Evolutionary conservation across 2,888 invertebrate genomes (phyloP).

Genomic region (Melieria picta): DNA sequence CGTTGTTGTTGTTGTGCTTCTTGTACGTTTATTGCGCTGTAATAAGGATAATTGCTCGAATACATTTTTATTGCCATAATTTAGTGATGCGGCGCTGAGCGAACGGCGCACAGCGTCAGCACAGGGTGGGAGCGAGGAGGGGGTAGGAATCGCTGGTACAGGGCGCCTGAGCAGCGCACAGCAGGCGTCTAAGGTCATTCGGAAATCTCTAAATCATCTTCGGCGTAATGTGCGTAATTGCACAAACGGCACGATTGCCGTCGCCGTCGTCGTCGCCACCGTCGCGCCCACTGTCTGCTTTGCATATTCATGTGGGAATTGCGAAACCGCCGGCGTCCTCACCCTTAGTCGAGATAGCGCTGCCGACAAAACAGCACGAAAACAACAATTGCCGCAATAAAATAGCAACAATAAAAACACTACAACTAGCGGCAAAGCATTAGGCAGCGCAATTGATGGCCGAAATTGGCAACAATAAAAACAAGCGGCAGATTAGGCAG

Average conservation of each 20-base stretch:
- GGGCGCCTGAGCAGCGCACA: too few relatives aligned
- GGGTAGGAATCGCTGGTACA: background rate
- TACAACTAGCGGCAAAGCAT: too few relatives aligned
- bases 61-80: conserved; percentile 59
- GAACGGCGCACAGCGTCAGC: conserved; percentile 9
- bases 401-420: too few relatives aligned
- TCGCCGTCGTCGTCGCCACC: conserved; percentile 23
- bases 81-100: conserved; percentile 41
- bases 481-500: too few relatives aligned
- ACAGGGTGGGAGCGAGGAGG: background rate
- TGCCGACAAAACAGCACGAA: too few relatives aligned
- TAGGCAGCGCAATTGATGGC: too few relatives aligned
- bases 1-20: too few relatives aligned
- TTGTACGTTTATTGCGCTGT: conserved; percentile 46
- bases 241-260: conserved; percentile 54
- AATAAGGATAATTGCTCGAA: conserved; percentile 59
- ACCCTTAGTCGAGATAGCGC: too few relatives aligned
- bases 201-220: conserved; percentile 63
- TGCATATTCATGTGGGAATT: conserved; percentile 65
- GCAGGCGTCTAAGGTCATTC: conserved; percentile 45
- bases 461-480: too few relatives aligned
- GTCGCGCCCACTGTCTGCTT: conserved; percentile 49
- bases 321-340: background rate
- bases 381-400: too few relatives aligned
- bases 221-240: conserved; percentile 62